Conservation (phyloP, 1,140 invertebrate species). For the Aporrectodea caliginosa region DNA sequence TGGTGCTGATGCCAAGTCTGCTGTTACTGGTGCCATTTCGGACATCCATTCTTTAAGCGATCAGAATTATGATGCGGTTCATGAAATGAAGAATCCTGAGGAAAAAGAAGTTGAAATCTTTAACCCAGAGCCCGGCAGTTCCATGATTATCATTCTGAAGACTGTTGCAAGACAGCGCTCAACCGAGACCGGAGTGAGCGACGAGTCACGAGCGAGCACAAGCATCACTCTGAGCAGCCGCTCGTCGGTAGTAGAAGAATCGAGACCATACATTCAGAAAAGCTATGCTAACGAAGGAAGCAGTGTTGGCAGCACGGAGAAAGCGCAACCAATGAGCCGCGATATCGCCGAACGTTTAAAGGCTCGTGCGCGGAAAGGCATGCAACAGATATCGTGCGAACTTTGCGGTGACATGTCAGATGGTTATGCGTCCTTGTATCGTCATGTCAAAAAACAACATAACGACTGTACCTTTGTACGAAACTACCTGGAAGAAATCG, state of each 20-base stretch:
- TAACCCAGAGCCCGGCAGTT: background rate
- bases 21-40: too few species aligned
- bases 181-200: background rate
- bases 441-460: constrained; percentile 24
- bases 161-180: background rate
- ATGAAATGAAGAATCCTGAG: too few species aligned
- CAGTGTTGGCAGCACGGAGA: background rate
- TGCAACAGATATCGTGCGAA: constrained; percentile 8
- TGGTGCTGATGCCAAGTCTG: too few species aligned
- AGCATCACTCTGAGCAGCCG: background rate
- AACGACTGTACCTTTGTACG: constrained; percentile 5
- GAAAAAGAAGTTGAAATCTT: too few species aligned
- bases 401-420: background rate
- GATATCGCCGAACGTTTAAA: background rate
- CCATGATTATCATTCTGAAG: background rate
- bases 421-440: background rate
- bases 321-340: background rate
- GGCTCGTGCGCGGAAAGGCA: background rate
- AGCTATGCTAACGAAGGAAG: background rate
- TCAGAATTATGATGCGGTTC: too few species aligned
- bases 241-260: background rate
- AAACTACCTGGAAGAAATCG: constrained; percentile 27
- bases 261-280: background rate
- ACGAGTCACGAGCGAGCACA: background rate
- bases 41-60: too few species aligned